Base-by-base conservation (phyloP, 2,888 invertebrate genomes). In the Drosophila robusta region DNA sequence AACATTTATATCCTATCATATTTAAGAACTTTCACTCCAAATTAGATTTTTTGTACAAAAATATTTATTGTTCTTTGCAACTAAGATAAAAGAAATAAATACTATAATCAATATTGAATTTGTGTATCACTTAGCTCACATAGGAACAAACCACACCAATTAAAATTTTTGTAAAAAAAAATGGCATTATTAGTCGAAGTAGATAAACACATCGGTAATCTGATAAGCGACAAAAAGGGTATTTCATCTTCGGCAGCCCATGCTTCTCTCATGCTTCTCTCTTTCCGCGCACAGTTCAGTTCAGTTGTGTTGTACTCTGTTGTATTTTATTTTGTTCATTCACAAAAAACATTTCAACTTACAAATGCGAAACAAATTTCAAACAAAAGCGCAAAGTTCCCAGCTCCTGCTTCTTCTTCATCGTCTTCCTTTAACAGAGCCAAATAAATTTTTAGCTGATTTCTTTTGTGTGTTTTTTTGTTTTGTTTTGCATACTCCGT, bases 321-420 rank as follows among this genome's bases (percentile, higher is more conserved):
- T 70, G 12, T 34, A 34, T 38, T 70, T 45, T 75, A 60, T 72
- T 76, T 75, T 76, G 68, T 71, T 70, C 82, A 50, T 61, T 49
- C 45, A 47, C 60, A 67, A 67, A 62, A 87, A 79, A 76, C 88
- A 88, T 88, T 88, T 86, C 83, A 82, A 77, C 88, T 79, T 83
- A 88, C 88, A 83, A 83, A 83, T 88, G 77, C 87, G 86, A 89
- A 86, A 85, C 85, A 89, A 86, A 87, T 86, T 87, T 89, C 82
- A 87, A 86, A 89, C 85, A 86, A 86, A 85, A 87, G 80, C 87
- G 83, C 70, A 88, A 79, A 86, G 74, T 86, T 88, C 67, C 55
- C 60, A 39, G 54, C 47, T 42, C 39, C 29, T 7, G 22, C 8
- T 4, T 52, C 57, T 50, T 51, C 34, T 34, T 32, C 11, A 11